Evolutionary conservation across 2,113 vertebrate genomes (phyloP).

Genomic region (Poecile atricapillus): DNA sequence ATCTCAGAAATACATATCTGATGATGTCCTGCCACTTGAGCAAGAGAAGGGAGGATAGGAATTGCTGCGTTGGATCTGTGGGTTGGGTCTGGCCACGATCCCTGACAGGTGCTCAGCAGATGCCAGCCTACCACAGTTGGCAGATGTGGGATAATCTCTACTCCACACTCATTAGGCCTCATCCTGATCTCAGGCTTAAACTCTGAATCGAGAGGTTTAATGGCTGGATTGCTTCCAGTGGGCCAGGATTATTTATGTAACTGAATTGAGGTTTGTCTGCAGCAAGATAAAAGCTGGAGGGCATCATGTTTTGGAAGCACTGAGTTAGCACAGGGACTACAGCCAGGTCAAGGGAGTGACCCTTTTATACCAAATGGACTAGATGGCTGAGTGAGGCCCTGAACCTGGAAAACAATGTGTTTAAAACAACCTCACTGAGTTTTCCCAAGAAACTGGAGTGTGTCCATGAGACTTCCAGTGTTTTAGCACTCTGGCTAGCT

Average conservation of each 20-base stretch:
- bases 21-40: neutral
- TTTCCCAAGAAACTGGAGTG: neutral
- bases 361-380: neutral
- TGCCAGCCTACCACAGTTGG: neutral
- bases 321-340: neutral
- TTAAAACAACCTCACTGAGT: neutral
- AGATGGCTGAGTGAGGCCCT: fast-evolving
- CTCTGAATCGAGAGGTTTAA: constrained; percentile 25
- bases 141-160: constrained; percentile 26
- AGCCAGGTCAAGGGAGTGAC: neutral
- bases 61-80: neutral
- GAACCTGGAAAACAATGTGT: neutral
- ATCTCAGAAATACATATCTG: constrained; percentile 13
- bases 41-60: neutral
- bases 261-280: neutral
- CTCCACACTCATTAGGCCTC: neutral
- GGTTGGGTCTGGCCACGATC: neutral
- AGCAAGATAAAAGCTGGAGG: neutral
- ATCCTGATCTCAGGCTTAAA: constrained; percentile 37
- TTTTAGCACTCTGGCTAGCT: neutral
- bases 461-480: neutral
- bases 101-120: neutral
- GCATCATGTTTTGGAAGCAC: neutral
- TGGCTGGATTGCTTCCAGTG: constrained; percentile 13
- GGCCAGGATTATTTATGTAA: neutral